Base-by-base conservation (phyloP, 2,113 vertebrate species). In the Pedetes capensis region DNA sequence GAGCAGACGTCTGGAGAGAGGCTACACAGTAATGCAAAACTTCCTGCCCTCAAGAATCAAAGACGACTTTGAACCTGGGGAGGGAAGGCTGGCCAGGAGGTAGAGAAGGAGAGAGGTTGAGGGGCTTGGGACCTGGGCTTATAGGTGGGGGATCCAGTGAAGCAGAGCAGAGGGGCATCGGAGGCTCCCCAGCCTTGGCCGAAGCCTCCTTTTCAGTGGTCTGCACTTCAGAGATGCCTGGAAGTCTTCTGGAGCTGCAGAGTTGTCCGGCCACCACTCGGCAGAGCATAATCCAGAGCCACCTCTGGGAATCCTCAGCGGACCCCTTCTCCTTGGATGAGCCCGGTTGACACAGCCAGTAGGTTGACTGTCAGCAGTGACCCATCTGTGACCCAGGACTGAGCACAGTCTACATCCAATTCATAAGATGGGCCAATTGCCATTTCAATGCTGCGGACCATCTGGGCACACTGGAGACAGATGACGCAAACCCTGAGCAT, bases 401-500 rank as follows among this genome's bases (percentile, higher is more conserved):
- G 25, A 64, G 17, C 44, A 55, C 61, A 4, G 17, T 61, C 51
- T 14, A 29, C 34, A 44, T 44, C 51, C 18, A 51, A 25, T 37
- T 14, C 14, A 32, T 11, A 10, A 8, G 4, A 27, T 25, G 1
- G 18, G 32, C 49, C 32, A 11, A 32, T 22, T 0, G 2, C 14
- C 42, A 23, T 66, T 51, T 66, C 32, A 7, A 9, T 47, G 29
- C 8, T 12, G 0, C 2, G 39, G 87, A 18, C n/a, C 9, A 5
- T 18, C 23, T 27, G 3, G 2, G 13, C 17, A 44, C 8, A 5
- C 8, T 5, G 11, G 55, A 87, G 34, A 34, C 47, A 39, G 37
- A 83, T 44, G 6, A 16, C 0, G 0, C 7, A 25, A 17, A 4
- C 39, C 9, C 13, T 39, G 79, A 53, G 32, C 27, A 51, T 32